Evolutionary conservation across 2,888 invertebrate genomes (phyloP), one percentile per base, ranked within the genome.

Genomic region (Cantharis flavilabris): DNA sequence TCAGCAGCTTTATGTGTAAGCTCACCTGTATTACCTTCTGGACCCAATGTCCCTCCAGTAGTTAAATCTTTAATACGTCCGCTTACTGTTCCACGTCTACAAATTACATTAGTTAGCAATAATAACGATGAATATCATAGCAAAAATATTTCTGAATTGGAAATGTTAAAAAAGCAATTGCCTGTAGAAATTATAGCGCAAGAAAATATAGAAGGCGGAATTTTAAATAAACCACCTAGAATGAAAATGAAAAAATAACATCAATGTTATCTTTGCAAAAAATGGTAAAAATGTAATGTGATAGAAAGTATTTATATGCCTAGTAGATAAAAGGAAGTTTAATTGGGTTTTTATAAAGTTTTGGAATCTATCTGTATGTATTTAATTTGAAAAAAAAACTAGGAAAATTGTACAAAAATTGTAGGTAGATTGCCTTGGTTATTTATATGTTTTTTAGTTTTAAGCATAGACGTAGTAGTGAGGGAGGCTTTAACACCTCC

Each of bases 1-100:
- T 90, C 90, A 71, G 92, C 92, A 1, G 92, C 92, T 1, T 87
- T 92, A 13, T 92, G 92, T 84, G 92, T 91, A 62, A 91, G 91
- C 83, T 90, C 91, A 73, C 91, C 92, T 3, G 91, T 91, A 28
- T 88, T 92, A 79, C 92, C 92, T 16, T 89, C 90, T 63, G 89
- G 89, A 49, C 87, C 88, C n/a, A 86, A 86, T 26, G 88, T 90
- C 1, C 89, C 91, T n/a, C 90, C 91, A 3, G 89, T 90, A 71
- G 90, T 91, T 69, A 91, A 91, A 83, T 91, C 90, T 70, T 88
- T 91, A 16, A 89, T 91, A 49, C 87, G 91, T 69, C 92, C 92
- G 2, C 85, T 92, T 64, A 91, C 90, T 70, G 91, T 92, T 33
- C 92, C 92, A 49, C 89, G 90, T 73, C 86, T 92, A 28, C 89